These are phyloP conservation scores for Leptarthrus brevirostris DNA, from an alignment of 2,888 invertebrate species.

Conservation along the genomic window DNA sequence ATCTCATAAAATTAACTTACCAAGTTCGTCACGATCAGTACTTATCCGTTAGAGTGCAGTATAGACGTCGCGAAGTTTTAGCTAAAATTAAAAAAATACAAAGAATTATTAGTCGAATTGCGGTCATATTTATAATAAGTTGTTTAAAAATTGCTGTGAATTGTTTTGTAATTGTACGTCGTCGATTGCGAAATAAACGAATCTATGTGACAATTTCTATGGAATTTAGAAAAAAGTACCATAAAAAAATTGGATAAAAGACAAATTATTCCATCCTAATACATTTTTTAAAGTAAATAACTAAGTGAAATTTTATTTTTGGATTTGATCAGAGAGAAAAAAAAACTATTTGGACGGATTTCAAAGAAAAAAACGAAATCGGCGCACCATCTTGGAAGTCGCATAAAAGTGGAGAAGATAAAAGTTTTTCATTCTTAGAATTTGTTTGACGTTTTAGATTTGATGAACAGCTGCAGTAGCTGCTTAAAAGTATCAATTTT, in stretches of 20 bases:
- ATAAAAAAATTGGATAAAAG: neutral
- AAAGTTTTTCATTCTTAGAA: slow-evolving; percentile 41
- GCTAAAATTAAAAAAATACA: neutral
- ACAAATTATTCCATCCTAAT: neutral
- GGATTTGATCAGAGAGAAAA: slow-evolving; percentile 37
- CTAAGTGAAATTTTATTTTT: slow-evolving; percentile 47
- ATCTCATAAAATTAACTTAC: slow-evolving; percentile 12
- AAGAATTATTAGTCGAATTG: neutral
- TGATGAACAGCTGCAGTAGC: slow-evolving; percentile 26
- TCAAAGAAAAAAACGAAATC: slow-evolving; percentile 23
- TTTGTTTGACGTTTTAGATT: slow-evolving; percentile 15
- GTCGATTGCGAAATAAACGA: too few species aligned
- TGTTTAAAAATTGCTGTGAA: too few species aligned
- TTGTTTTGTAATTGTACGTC: too few species aligned
- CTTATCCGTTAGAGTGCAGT: slow-evolving; percentile 11
- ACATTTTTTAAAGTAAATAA: slow-evolving; percentile 19
- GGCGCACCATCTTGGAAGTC: slow-evolving; percentile 41
- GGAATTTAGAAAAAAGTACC: neutral
- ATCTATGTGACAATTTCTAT: too few species aligned
- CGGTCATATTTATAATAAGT: neutral
- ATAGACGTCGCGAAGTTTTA: slow-evolving; percentile 25
- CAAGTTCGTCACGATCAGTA: slow-evolving; percentile 21
- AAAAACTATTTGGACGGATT: slow-evolving; percentile 13
- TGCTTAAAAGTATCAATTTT: neutral
- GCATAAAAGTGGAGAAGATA: slow-evolving; percentile 28